Evolutionary conservation across 2,888 invertebrate genomes (phyloP), one percentile per base, ranked within the genome.

Genomic region (Napeogenes sylphis): DNA sequence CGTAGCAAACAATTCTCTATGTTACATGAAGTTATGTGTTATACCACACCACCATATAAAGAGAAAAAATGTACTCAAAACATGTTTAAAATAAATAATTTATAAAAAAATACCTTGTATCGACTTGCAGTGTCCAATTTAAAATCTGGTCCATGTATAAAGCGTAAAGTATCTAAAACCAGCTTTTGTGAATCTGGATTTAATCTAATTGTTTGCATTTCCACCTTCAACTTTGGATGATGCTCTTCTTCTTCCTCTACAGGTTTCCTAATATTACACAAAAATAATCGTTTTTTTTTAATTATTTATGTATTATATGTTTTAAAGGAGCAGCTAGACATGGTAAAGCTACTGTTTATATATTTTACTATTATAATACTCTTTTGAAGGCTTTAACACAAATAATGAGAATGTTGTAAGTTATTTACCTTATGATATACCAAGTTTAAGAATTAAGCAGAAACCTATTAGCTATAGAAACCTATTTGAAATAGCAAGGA

Each of bases 111-210:
- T 78, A 88, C 91, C 91, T 92, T 93, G 88, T 93, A 93, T 62
- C 90, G 83, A 62, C 90, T 83, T 32, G 91, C 88, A 75, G 90
- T 92, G 35, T 88, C 87, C 63, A 93, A 81, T 74, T 91, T 91
- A 73, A 92, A 93, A 65, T 92, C 94, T 65, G 93, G 90, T n/a
- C 96, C 96, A 84, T 95, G 94, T 68, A 96, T 93, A 70, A 92
- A 92, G 67, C 93, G 93, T 58, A 96, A 81, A 3, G 95, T 95
- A 68, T 95, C 94, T 84, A 95, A 91, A 47, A 96, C 92, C 73
- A 93, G 89, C 76, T 94, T 93, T 76, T 95, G 95, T 2, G 94
- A 93, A 71, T 94, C 93, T 38, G 94, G 92, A 57, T 91, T 92
- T 32, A 96, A 83, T 5, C 93, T 91, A 55, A 96, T 83, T 5